Evolutionary conservation across 2,113 vertebrate species (phyloP), one percentile per base, ranked within the genome.

Genomic region (Prolemur simus): DNA sequence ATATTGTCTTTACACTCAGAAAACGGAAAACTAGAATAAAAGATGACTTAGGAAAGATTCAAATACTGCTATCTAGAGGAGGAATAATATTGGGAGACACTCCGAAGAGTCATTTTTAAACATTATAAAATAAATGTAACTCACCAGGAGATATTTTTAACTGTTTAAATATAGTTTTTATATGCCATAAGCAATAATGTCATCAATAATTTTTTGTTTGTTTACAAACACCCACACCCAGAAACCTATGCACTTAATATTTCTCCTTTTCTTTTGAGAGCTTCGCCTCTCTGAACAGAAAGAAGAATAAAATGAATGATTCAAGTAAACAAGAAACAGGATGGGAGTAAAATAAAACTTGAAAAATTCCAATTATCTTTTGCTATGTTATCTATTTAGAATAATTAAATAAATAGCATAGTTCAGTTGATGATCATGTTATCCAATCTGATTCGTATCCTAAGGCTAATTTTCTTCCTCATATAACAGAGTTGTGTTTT

Each of bases 351-450:
- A 89, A 63, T 52, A 84, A 66, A 94, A 94, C 71, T 45, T 3
- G 25, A n/a, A 91, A 95, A 66, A 71, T 81, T 21, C 7, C 78
- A 74, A 71, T 27, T 69, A 74, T 20, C 25, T 68, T 86, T 64
- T 45, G 47, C 13, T 39, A 29, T 5, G 6, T 23, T 66, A 64
- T 17, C 25, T 25, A 81, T 37, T 76, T 66, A 63, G 66, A 95
- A 93, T 89, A 89, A 92, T 64, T 91, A 95, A 93, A 82, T 76
- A 86, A 96, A 88, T 34, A 83, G 32, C 34, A 74, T 17, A 73
- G 18, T 49, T 84, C 21, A 4, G 3, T 34, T 86, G 77, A 81
- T 77, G 29, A 86, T 8, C 23, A 66, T 56, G 7, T 64, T 77
- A 73, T 73, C 37, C 87, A 87, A n/a, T 34, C 2, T 27, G 10